Base-by-base conservation (phyloP, 2,888 invertebrate genomes). In the Drosophila vallismaia region DNA sequence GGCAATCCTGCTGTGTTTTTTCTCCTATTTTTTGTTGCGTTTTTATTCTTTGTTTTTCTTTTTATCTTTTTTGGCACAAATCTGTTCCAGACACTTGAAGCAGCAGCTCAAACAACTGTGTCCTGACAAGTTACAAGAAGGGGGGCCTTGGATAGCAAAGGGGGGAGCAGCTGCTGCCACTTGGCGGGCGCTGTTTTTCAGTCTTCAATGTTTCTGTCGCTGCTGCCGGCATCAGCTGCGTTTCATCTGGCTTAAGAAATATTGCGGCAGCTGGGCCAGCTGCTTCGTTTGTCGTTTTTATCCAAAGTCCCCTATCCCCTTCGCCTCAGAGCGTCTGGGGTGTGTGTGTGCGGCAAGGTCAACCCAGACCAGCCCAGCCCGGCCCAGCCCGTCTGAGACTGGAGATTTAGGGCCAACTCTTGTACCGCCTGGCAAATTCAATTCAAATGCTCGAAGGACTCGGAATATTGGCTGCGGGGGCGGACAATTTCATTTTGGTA, bases 171-270 rank as follows among this genome's bases (percentile, higher is more conserved):
- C 75, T 81, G 86, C 79, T 80, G 80, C 80, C 86, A 77, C 80
- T 80, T 86, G 80, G 83, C 80, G 79, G 59, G 62, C 79, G 79
- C 83, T 72, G 79, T 79, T 82, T 82, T 78, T 71, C 79, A 79
- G 66, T 77, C 60, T 55, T 57, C 53, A 60, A 53, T 52, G 52
- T 7, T 56, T 52, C 29, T 74, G 60, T n/a, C 66, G 59, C 24
- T 72, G 62, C 74, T 75, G 77, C 79, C 68, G 84, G 89, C 90
- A 89, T 88, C 90, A 90, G 90, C 90, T 90, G 90, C 78, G 86
- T 89, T 89, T 90, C 90, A 90, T 91, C 90, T 90, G 90, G 90
- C 87, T 81, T 79, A 89, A 89, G 89, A 89, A 88, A 89, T 89
- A 89, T 89, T 86, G 87, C 87, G 80, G 84, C 86, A 89, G 89